These are phyloP conservation scores for Colaptes auratus DNA, from an alignment of 2,113 vertebrate species.

Conservation along the genomic window DNA sequence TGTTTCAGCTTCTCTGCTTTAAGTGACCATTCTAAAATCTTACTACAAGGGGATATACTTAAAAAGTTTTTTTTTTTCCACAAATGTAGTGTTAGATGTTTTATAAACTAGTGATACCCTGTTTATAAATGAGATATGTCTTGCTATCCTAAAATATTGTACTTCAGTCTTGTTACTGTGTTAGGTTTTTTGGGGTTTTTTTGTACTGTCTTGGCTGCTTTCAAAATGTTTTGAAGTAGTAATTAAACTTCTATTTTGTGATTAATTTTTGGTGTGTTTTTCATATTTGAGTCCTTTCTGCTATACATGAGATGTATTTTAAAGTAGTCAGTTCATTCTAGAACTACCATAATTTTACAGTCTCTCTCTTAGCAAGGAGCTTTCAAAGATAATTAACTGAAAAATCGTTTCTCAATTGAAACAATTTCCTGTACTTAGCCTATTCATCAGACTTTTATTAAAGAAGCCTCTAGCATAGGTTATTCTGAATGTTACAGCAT, in stretches of 20 bases:
- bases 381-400: background rate
- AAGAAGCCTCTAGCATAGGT: background rate
- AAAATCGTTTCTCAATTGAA: background rate
- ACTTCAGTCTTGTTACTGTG: background rate
- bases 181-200: background rate
- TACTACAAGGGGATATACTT: slow-evolving; percentile 50
- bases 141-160: background rate
- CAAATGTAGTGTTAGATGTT: slow-evolving; percentile 49
- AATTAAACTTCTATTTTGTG: slow-evolving; percentile 76
- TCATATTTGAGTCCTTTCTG: background rate
- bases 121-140: slow-evolving; percentile 56
- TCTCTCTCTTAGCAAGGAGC: background rate
- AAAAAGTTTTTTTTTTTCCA: slow-evolving; percentile 30
- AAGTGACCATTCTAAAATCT: slow-evolving; percentile 19
- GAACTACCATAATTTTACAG: background rate
- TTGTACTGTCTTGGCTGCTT: slow-evolving; percentile 52
- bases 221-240: slow-evolving; percentile 66
- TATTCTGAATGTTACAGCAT: background rate
- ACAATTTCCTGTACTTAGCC: background rate
- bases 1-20: slow-evolving; percentile 33
- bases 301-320: background rate
- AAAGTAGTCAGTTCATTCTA: background rate
- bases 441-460: background rate
- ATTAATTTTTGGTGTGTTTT: slow-evolving; percentile 55
- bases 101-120: slow-evolving; percentile 59